Evolutionary conservation across 2,113 vertebrate species (phyloP).

Genomic region (human (Homo sapiens)): GRCh38 chr2:100029001-100029500

Average conservation of each 20-base stretch:
- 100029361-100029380: neutral
- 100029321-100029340: neutral
- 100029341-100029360: neutral
- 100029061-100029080: neutral
- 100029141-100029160: neutral
- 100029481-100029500: neutral
- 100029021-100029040: neutral
- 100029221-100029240: neutral
- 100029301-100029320: neutral
- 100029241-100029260: neutral
- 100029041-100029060: neutral
- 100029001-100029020: neutral
- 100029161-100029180: neutral
- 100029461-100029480: neutral
- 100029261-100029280: neutral
- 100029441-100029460: neutral
- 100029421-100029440: neutral
- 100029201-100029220: neutral
- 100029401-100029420: neutral
- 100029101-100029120: neutral
- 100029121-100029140: neutral
- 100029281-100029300: neutral
- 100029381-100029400: neutral
- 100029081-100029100: neutral
- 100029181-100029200: neutral